Conservation (phyloP, 2,113 vertebrate species). For the Campylorhamphus procurvoides region DNA sequence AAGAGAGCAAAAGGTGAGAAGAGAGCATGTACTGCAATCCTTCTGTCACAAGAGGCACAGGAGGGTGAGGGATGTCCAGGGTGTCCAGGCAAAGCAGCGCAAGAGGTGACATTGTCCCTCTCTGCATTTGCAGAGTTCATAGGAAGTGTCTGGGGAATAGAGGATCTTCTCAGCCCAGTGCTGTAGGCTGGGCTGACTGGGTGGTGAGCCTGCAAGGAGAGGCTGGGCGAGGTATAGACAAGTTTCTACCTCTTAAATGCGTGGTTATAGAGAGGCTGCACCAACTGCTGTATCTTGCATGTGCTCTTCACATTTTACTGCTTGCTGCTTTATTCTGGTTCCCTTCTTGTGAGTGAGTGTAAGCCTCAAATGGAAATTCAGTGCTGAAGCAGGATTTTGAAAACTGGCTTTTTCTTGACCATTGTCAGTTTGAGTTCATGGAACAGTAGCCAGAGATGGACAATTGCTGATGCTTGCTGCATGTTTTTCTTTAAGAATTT, state of each 20-base stretch:
- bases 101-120: accelerated
- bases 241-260: background rate
- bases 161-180: background rate
- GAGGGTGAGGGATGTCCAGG: background rate
- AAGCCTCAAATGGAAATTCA: background rate
- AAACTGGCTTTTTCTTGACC: background rate
- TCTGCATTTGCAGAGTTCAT: background rate
- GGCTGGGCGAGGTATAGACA: background rate
- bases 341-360: background rate
- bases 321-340: background rate
- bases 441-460: background rate
- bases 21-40: background rate
- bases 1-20: background rate
- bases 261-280: background rate
- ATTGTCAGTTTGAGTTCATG: background rate
- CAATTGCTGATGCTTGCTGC: background rate
- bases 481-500: background rate
- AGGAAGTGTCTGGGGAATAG: background rate
- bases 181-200: background rate
- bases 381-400: background rate
- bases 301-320: background rate
- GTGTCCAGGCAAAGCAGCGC: background rate
- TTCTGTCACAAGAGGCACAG: background rate
- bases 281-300: background rate
- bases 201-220: background rate